These are phyloP conservation scores for Theropithecus gelada DNA, from an alignment of 2,113 vertebrate genomes.

Conservation along the genomic window DNA sequence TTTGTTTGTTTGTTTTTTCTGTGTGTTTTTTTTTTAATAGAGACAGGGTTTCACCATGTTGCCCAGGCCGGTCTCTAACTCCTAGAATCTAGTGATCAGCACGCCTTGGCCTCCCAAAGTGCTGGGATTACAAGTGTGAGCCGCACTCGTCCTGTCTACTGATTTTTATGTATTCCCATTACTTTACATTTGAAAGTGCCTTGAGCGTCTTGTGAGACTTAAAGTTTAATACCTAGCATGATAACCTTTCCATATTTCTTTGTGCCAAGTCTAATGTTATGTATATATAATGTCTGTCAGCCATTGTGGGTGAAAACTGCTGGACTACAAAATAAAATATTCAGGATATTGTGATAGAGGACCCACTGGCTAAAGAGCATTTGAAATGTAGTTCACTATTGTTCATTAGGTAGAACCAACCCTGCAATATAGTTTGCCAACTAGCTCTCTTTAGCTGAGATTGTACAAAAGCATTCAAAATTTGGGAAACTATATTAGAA, in stretches of 20 bases:
- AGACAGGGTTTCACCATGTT: no score
- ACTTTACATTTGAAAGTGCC: not conserved
- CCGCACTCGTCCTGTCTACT: not conserved
- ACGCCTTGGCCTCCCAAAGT: no score
- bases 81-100: no score
- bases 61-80: no score
- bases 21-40: no score
- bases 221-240: not conserved
- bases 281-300: not conserved
- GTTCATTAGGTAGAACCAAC: not conserved
- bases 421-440: not conserved
- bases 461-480: not conserved
- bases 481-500: not conserved
- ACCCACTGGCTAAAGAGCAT: not conserved
- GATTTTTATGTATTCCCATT: not conserved
- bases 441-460: not conserved
- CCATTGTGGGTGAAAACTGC: not conserved
- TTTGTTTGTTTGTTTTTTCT: not conserved
- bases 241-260: constrained; percentile 23
- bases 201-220: not conserved
- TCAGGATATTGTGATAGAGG: not conserved
- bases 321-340: not conserved
- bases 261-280: not conserved
- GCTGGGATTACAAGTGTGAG: no score
- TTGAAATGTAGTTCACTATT: not conserved